phyloP scores from a whole-genome alignment of 2,797 vertebrate genomes.

The Hemitrygon akajei region DNA sequence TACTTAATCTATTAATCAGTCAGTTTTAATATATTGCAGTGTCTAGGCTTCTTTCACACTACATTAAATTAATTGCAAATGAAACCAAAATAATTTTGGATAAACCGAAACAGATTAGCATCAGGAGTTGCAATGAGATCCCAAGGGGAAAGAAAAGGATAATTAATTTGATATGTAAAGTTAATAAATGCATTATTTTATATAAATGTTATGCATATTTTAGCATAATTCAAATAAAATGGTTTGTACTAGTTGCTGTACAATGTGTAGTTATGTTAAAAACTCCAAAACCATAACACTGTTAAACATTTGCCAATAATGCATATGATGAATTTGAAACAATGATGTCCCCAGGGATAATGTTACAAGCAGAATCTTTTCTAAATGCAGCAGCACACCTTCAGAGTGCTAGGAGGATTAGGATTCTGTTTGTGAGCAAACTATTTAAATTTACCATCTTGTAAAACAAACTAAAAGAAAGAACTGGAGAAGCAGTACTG shows the following conservation, averaged over 20 bases:
- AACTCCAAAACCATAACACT: neutral
- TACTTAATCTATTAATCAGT: neutral
- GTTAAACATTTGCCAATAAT: neutral
- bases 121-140: neutral
- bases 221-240: neutral
- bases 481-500: neutral
- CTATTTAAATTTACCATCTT: constrained; percentile 16
- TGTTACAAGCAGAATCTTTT: constrained; percentile 5
- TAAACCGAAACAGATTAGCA: neutral
- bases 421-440: constrained; percentile 8
- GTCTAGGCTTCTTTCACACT: neutral
- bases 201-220: neutral
- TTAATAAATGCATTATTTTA: neutral
- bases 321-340: neutral
- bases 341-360: neutral
- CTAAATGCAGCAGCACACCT: neutral
- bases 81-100: neutral
- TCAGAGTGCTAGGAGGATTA: constrained; percentile 12
- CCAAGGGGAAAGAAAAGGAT: no score
- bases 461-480: neutral
- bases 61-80: neutral
- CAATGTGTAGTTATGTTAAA: neutral
- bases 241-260: neutral
- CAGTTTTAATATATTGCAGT: neutral
- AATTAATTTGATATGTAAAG: neutral